A percentile compares a stretch with the other conserved stretches of the same genome.
Conservation (phyloP, 2,797 vertebrate species). For the Lepilemur ruficaudatus region DNA sequence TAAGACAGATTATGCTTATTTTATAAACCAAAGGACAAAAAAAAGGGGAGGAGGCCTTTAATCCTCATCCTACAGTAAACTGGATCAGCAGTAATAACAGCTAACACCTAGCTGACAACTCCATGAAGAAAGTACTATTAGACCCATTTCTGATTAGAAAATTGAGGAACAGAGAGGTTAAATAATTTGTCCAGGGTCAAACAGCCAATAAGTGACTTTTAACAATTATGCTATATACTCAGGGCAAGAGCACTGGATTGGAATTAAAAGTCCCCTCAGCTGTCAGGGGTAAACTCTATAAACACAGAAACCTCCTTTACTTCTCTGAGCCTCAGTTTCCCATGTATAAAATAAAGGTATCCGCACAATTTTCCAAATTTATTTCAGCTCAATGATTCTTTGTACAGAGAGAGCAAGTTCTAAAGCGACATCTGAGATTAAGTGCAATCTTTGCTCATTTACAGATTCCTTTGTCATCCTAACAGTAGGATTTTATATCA, state of each 20-base stretch:
- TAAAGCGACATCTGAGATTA: neutral
- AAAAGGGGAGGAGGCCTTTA: neutral
- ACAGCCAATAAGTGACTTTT: neutral
- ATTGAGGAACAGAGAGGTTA: neutral
- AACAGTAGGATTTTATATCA: neutral
- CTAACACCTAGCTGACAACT: neutral
- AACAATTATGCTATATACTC: neutral
- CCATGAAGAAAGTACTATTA: neutral
- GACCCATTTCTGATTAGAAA: neutral
- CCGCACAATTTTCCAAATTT: neutral
- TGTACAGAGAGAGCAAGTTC: neutral
- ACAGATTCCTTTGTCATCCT: neutral
- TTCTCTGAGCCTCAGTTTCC: neutral
- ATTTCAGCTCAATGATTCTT: neutral
- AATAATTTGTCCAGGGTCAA: neutral
- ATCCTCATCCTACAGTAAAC: neutral
- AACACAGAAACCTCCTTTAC: neutral
- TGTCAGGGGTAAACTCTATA: neutral
- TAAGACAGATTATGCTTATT: neutral
- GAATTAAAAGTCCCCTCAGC: neutral
- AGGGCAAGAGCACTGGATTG: neutral
- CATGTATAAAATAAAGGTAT: neutral
- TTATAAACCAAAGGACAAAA: neutral
- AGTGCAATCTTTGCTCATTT: neutral
- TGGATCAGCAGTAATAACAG: neutral